Evolutionary conservation across 2,888 invertebrate species (phyloP).

Genomic region (Xylophagus ater): DNA sequence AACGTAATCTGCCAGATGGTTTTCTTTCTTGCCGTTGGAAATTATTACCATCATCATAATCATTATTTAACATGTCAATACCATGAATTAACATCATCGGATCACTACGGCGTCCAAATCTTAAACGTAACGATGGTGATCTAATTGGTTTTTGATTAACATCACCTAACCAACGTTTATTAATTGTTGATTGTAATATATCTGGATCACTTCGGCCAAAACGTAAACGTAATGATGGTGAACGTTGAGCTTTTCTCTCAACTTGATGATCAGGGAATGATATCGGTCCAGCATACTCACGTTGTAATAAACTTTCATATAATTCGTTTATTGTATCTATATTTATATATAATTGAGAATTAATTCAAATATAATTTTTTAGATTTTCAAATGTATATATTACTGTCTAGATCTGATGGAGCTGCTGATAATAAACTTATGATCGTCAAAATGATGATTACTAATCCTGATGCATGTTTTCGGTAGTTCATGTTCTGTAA

Average conservation of each 20-base stretch:
- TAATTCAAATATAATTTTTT: background rate
- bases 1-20: conserved; percentile 12
- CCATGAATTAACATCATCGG: conserved; percentile 43
- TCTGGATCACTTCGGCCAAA: conserved; percentile 66
- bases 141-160: conserved; percentile 58
- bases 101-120: conserved; percentile 66
- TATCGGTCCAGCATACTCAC: conserved; percentile 37
- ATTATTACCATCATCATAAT: background rate
- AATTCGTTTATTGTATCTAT: conserved; percentile 29
- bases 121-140: conserved; percentile 62
- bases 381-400: background rate
- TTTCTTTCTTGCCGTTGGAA: background rate
- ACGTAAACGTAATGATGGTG: conserved; percentile 62
- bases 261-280: conserved; percentile 52
- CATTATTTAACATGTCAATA: background rate
- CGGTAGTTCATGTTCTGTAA: conserved; percentile 15
- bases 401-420: conserved; percentile 5
- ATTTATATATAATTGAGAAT: conserved; percentile 7
- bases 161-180: conserved; percentile 42
- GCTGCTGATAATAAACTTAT: conserved; percentile 13
- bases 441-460: conserved; percentile 10
- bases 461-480: conserved; percentile 8
- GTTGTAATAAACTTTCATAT: conserved; percentile 35
- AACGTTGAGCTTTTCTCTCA: conserved; percentile 65
- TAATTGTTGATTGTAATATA: conserved; percentile 22